phyloP scores from a whole-genome alignment of 2,797 vertebrate genomes.

The Fistularia commersonii region DNA sequence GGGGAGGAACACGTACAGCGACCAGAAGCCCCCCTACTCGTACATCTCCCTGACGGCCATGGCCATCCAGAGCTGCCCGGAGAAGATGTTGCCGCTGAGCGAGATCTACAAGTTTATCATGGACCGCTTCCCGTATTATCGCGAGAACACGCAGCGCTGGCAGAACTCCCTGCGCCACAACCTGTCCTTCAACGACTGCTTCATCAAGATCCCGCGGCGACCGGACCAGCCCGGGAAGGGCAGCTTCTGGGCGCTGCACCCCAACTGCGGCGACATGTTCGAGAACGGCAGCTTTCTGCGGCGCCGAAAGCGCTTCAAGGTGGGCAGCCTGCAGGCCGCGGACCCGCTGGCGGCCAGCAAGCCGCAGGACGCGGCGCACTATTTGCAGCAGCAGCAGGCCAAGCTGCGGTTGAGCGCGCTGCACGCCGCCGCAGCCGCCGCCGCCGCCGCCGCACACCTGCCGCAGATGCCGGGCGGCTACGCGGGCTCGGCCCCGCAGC shows the following conservation, averaged over 20 bases:
- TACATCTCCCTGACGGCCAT: conserved; percentile 98
- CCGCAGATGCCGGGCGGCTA: conserved; percentile 77
- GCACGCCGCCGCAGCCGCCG: conserved; percentile 75
- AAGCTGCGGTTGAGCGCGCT: conserved; percentile 90
- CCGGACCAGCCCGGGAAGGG: conserved; percentile 97
- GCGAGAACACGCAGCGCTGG: conserved; percentile 97
- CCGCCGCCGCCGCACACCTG: not conserved
- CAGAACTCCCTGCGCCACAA: conserved; percentile 98
- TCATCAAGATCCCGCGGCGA: conserved; percentile 94
- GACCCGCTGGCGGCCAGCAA: conserved; percentile 87
- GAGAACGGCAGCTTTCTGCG: conserved; percentile 91
- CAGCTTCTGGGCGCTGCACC: conserved; percentile 96
- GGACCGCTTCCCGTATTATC: conserved; percentile 96
- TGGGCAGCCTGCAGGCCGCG: conserved; percentile 69
- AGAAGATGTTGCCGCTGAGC: conserved; percentile 97
- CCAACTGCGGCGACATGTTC: conserved; percentile 95
- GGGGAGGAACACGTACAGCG: conserved; percentile 95
- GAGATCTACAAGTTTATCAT: conserved; percentile 99
- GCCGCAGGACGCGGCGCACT: conserved; percentile 85
- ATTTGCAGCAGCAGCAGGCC: conserved; percentile 89
- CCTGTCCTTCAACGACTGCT: conserved; percentile 98
- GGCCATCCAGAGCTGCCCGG: conserved; percentile 96
- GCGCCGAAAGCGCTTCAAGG: conserved; percentile 94
- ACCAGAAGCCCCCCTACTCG: conserved; percentile 96
- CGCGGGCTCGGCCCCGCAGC: conserved; percentile 81